A percentile compares a stretch with the other conserved stretches of the same genome.
phyloP scores from a whole-genome alignment of 2,113 vertebrate genomes.

The Cygnus buccinator region DNA sequence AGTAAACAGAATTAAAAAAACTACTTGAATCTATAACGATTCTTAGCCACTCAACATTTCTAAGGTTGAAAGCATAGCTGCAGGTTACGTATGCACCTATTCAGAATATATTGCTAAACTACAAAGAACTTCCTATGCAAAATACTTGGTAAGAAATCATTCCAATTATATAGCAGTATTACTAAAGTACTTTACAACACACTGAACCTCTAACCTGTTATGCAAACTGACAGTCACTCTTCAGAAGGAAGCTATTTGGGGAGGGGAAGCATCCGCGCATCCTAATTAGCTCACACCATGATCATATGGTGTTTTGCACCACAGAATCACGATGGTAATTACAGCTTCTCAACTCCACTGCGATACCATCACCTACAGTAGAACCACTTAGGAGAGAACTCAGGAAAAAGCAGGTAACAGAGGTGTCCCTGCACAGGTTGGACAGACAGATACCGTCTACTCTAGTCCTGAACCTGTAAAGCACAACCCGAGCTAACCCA shows the following conservation, averaged over 20 bases:
- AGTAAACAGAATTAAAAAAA: neutral
- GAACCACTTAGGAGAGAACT: neutral
- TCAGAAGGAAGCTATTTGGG: neutral
- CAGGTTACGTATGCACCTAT: neutral
- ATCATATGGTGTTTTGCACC: neutral
- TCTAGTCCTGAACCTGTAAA: accelerated
- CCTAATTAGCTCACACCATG: neutral
- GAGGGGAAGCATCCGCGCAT: neutral
- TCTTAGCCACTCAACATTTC: neutral
- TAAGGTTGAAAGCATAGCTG: neutral
- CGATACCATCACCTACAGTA: neutral
- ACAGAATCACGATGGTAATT: neutral
- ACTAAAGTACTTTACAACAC: neutral
- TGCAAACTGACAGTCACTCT: neutral
- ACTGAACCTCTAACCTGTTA: neutral
- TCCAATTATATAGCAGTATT: neutral
- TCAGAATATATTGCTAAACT: neutral
- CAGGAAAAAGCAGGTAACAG: accelerated
- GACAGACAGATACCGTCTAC: neutral
- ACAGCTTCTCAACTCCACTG: neutral
- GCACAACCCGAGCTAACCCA: neutral
- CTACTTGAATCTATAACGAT: neutral
- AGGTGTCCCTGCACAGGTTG: neutral
- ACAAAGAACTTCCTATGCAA: neutral
- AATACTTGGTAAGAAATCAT: neutral